Evolutionary conservation across 2,113 vertebrate genomes (phyloP).

Genomic region (Polypterus bichir): DNA sequence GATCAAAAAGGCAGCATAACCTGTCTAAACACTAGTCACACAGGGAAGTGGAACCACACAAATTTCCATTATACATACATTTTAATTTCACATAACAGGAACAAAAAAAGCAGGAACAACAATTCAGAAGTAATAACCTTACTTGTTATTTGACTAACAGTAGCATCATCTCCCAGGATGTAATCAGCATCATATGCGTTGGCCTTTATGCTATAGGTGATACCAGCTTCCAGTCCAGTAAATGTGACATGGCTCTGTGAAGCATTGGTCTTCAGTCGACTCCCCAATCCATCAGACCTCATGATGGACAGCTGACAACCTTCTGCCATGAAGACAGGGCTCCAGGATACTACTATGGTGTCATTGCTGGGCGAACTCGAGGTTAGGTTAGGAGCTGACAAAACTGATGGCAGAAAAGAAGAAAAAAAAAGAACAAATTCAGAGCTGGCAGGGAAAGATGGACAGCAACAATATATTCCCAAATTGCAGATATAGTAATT

Average conservation of each 20-base stretch:
- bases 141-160: conserved; percentile 76
- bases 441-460: too few relatives aligned
- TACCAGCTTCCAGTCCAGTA: conserved; percentile 56
- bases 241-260: conserved; percentile 54
- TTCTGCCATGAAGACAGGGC: conserved; percentile 50
- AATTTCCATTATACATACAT: too few relatives aligned
- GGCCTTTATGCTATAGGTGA: conserved; percentile 66
- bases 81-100: too few relatives aligned
- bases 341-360: conserved; percentile 63
- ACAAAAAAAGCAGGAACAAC: too few relatives aligned
- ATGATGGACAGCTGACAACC: conserved; percentile 66
- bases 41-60: too few relatives aligned
- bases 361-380: conserved; percentile 46
- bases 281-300: conserved; percentile 53
- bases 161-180: conserved; percentile 63
- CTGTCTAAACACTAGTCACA: too few relatives aligned
- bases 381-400: conserved; percentile 53
- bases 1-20: too few relatives aligned
- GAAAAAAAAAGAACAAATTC: too few relatives aligned
- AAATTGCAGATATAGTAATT: too few relatives aligned
- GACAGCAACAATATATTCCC: too few relatives aligned
- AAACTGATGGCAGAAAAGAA: conserved; percentile 40
- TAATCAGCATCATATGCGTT: conserved; percentile 64
- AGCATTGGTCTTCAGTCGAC: conserved; percentile 58
- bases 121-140: conserved; percentile 26